Conservation (phyloP, 2,113 vertebrate genomes). For the Proteles cristata region DNA sequence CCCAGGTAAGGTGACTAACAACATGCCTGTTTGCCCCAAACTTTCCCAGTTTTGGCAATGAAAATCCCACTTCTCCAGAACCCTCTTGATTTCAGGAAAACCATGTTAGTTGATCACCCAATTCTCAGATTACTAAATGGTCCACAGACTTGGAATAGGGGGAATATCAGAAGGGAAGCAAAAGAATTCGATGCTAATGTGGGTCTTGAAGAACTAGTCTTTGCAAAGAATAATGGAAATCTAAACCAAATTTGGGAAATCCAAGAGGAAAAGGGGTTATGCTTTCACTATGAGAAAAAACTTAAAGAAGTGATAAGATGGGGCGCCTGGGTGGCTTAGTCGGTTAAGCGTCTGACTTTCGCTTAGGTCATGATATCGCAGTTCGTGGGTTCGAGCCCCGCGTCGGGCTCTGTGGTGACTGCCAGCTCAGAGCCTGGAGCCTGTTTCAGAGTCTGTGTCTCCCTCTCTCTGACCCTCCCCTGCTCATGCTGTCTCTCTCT, state of each 20-base stretch:
- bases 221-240: background rate
- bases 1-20: background rate
- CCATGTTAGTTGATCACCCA: too few species aligned
- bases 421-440: too few species aligned
- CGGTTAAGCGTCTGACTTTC: too few species aligned
- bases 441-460: too few species aligned
- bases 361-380: too few species aligned
- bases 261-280: background rate
- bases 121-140: background rate
- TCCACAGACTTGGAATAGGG: background rate
- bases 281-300: background rate
- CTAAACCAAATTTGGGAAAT: background rate
- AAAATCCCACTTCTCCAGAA: background rate
- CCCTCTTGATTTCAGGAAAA: background rate
- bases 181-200: background rate
- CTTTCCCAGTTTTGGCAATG: background rate
- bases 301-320: background rate
- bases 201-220: background rate
- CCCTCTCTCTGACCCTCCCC: too few species aligned
- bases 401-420: too few species aligned
- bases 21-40: background rate
- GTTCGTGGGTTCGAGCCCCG: too few species aligned
- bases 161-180: background rate
- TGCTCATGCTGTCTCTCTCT: too few species aligned
- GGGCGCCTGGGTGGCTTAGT: too few species aligned